phyloP scores from a whole-genome alignment of 1,140 invertebrate genomes.

The Meloidogyne exigua region DNA sequence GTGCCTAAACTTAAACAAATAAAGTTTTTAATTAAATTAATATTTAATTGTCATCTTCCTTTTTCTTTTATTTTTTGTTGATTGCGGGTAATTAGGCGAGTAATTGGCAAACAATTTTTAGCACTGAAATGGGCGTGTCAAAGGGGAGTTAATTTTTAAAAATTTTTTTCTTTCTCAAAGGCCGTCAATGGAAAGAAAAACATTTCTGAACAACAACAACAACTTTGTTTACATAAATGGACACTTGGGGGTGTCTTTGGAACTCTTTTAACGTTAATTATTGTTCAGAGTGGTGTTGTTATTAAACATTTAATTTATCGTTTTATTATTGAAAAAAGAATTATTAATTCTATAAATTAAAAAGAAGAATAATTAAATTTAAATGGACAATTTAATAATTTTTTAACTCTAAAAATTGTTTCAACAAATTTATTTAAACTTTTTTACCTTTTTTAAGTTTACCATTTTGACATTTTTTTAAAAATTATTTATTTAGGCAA shows the following conservation, averaged over 20 bases:
- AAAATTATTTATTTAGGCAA: no score
- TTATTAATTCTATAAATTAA: neutral
- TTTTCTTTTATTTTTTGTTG: no score
- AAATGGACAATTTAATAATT: neutral
- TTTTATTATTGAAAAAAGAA: conserved; percentile 29
- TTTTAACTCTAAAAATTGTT: no score
- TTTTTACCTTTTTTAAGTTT: no score
- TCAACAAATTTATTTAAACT: no score
- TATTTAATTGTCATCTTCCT: no score
- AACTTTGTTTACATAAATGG: conserved; percentile 52
- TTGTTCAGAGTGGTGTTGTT: conserved; percentile 57
- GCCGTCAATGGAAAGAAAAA: neutral
- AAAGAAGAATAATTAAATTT: neutral
- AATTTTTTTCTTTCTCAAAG: neutral
- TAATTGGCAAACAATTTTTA: no score
- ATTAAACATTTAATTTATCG: conserved; percentile 51
- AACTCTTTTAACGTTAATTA: conserved; percentile 47
- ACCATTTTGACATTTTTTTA: no score
- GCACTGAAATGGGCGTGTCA: neutral
- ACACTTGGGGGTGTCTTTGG: conserved; percentile 45
- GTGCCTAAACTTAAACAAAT: no score
- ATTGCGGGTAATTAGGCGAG: no score
- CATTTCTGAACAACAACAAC: neutral
- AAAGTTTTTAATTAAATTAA: no score
- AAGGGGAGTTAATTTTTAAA: neutral